These are phyloP conservation scores for Apodemus agrarius DNA, from an alignment of 2,797 vertebrate genomes.

Conservation along the genomic window DNA sequence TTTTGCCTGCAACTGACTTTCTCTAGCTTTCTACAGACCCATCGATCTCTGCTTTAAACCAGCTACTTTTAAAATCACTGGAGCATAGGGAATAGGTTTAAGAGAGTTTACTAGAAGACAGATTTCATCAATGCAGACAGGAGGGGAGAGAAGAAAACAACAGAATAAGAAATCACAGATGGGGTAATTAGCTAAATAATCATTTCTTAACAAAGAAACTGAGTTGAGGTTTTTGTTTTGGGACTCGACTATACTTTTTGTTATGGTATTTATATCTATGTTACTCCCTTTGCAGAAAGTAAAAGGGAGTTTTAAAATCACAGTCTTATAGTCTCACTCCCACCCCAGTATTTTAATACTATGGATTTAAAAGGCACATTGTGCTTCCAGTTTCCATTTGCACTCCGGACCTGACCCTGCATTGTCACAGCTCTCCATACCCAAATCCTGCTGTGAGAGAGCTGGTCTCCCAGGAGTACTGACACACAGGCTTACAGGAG, in stretches of 20 bases:
- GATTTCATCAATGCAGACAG: background rate
- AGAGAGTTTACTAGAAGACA: background rate
- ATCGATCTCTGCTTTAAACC: background rate
- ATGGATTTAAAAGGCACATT: background rate
- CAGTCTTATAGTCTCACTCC: background rate
- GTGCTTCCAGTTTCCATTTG: too few species aligned
- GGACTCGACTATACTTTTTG: background rate
- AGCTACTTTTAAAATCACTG: background rate
- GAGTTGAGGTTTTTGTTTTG: background rate
- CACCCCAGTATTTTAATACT: background rate
- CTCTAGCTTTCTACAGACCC: background rate
- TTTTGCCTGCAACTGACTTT: background rate
- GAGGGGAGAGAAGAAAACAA: background rate
- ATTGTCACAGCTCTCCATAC: too few species aligned
- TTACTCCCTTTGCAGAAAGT: background rate
- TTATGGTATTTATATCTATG: background rate
- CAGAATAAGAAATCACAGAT: background rate
- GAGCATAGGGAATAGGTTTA: background rate
- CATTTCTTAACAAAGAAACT: background rate
- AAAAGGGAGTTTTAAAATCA: background rate
- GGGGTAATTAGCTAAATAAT: background rate
- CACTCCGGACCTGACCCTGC: too few species aligned
- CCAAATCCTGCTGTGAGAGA: too few species aligned
- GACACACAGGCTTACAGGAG: too few species aligned
- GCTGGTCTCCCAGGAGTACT: too few species aligned